These are phyloP conservation scores for Neelides sp. DNA, from an alignment of 1,140 invertebrate genomes.

Conservation along the genomic window DNA sequence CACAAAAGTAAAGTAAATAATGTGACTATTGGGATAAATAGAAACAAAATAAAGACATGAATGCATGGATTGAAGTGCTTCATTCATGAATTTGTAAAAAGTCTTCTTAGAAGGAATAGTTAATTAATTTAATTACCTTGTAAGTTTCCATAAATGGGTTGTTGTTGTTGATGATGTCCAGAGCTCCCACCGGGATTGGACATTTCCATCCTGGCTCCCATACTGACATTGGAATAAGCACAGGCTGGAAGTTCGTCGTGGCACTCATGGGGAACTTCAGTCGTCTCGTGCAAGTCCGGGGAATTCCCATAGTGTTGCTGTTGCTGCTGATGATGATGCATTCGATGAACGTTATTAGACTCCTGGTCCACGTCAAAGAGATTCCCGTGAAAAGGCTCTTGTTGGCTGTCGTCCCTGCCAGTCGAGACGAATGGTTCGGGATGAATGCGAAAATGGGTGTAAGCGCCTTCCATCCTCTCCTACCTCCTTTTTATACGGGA, in stretches of 20 bases:
- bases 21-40: too few relatives aligned
- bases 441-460: slow-evolving; percentile 20
- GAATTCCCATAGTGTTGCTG: slow-evolving; percentile 7
- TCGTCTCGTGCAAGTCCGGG: slow-evolving; percentile 10
- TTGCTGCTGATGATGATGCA: neutral
- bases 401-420: neutral
- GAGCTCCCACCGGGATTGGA: neutral
- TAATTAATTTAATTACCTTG: too few relatives aligned
- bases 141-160: neutral
- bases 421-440: slow-evolving; percentile 7
- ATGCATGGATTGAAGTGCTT: too few relatives aligned
- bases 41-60: too few relatives aligned
- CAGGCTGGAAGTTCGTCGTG: slow-evolving; percentile 23
- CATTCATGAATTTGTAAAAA: too few relatives aligned
- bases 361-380: neutral
- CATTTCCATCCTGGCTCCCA: neutral
- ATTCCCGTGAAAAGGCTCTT: slow-evolving; percentile 8
- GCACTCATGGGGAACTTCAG: too few relatives aligned
- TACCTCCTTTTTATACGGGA: neutral
- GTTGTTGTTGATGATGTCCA: neutral
- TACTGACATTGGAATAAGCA: slow-evolving; percentile 18
- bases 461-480: slow-evolving; percentile 13
- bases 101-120: too few relatives aligned
- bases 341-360: neutral
- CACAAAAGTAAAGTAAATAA: too few relatives aligned